Evolutionary conservation across 2,113 vertebrate genomes (phyloP), one percentile per base, ranked within the genome.

Genomic region (Delphinus delphis): DNA sequence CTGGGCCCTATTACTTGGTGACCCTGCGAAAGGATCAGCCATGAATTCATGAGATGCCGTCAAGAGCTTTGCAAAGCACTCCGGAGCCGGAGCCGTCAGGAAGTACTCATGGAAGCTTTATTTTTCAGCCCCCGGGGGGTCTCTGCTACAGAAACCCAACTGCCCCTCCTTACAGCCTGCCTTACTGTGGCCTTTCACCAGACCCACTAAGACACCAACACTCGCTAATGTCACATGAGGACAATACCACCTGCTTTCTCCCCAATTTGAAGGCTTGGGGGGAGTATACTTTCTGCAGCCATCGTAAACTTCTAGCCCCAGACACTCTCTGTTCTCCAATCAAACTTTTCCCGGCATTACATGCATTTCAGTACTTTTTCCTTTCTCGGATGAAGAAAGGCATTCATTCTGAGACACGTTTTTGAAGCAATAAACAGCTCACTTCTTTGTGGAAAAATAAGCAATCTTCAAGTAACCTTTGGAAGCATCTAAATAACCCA

Each of bases 371-470:
- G 58, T 80, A 76, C n/a, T 82, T 60, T 88, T 90, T 53, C 71
- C 23, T 38, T 63, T 89, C 87, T 95, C 15, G 15, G 20, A 96
- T 74, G 62, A 97, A 77, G 60, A 89, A 95, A 85, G 50, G 88
- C 86, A 87, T 53, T 82, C 11, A 96, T 85, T 97, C 77, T 20
- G 86, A 65, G 97, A 89, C 97, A 92, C 0, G 6, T 68, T 97
- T 92, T 83, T 97, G 60, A 92, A 60, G 87, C 97, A 95, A 96
- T 96, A 14, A 98, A 91, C 95, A 97, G 73, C 82, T 95, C 3
- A 33, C 53, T 97, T 98, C 33, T 96, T 97, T 90, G 95, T 96
- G 95, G 25, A 92, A 98, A 97, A 97, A 98, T 67, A 97, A 89
- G 85, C 96, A 93, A 97, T n/a, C 80, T 98, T 58, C 76, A 8